Percentiles rank a stretch among this genome's conserved stretches.
These are phyloP conservation scores for Machimus atricapillus DNA, from an alignment of 2,888 invertebrate genomes.

Conservation along the genomic window DNA sequence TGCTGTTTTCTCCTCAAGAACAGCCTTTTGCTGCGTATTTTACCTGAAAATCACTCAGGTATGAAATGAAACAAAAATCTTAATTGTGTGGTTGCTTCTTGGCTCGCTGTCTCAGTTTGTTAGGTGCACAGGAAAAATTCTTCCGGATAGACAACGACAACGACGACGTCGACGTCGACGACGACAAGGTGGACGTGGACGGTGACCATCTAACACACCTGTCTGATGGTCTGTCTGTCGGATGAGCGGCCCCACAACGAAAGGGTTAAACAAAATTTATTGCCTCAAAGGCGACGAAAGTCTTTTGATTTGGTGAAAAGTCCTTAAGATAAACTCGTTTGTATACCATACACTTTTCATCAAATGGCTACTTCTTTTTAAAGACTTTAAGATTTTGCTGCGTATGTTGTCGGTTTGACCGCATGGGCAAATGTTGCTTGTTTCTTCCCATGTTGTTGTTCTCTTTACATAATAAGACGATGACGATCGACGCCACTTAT, in stretches of 20 bases:
- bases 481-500: slow-evolving; percentile 32
- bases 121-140: slow-evolving; percentile 11
- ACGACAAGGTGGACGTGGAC: background rate
- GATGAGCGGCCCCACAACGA: background rate
- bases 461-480: slow-evolving; percentile 41
- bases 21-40: slow-evolving; percentile 25
- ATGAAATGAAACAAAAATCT: slow-evolving; percentile 38
- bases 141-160: background rate
- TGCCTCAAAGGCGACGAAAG: background rate
- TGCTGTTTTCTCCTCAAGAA: background rate
- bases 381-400: background rate
- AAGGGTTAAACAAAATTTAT: background rate
- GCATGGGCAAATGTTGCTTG: background rate
- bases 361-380: background rate
- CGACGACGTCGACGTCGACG: background rate
- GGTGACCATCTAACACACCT: background rate
- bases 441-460: slow-evolving; percentile 26
- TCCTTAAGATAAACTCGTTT: background rate
- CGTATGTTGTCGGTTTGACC: background rate
- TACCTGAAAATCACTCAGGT: slow-evolving; percentile 38
- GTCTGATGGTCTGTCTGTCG: background rate
- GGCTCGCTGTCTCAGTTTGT: background rate
- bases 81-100: slow-evolving; percentile 33
- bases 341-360: background rate
- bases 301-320: background rate